These are phyloP conservation scores for Scomber colias DNA, from an alignment of 2,113 vertebrate species.

Conservation along the genomic window DNA sequence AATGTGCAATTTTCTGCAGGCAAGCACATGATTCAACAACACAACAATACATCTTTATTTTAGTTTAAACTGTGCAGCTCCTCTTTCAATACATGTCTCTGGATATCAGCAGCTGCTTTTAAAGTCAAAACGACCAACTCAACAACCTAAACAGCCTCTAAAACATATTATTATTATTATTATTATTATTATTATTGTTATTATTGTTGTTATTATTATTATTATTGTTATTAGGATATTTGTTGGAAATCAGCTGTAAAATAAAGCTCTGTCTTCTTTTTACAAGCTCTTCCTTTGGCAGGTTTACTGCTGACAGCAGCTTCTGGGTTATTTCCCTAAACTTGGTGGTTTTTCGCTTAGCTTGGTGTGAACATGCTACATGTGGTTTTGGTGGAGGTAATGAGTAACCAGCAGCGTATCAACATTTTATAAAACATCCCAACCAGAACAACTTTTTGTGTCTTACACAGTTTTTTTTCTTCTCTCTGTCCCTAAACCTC, in stretches of 20 bases:
- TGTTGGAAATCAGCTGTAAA: not conserved
- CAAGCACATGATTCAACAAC: not conserved
- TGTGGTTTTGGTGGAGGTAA: slow-evolving; percentile 38
- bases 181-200: too few species aligned
- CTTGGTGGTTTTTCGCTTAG: slow-evolving; percentile 8
- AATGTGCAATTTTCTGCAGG: not conserved
- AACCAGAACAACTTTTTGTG: slow-evolving; percentile 9
- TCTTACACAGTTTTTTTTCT: not conserved
- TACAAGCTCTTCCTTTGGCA: not conserved
- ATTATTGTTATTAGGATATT: not conserved
- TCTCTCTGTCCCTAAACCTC: slow-evolving; percentile 23
- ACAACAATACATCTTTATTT: not conserved
- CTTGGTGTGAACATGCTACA: slow-evolving; percentile 27
- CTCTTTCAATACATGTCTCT: not conserved
- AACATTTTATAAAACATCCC: slow-evolving; percentile 13
- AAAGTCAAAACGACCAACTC: too few species aligned
- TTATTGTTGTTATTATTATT: too few species aligned
- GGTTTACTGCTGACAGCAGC: slow-evolving; percentile 7
- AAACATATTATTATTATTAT: too few species aligned
- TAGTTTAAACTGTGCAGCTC: not conserved
- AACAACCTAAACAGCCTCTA: too few species aligned
- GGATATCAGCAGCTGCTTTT: not conserved
- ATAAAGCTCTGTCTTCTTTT: not conserved
- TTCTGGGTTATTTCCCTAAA: slow-evolving; percentile 12
- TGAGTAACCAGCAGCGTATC: slow-evolving; percentile 41